phyloP scores from a whole-genome alignment of 1,140 invertebrate genomes.

The Cydia splendana region DNA sequence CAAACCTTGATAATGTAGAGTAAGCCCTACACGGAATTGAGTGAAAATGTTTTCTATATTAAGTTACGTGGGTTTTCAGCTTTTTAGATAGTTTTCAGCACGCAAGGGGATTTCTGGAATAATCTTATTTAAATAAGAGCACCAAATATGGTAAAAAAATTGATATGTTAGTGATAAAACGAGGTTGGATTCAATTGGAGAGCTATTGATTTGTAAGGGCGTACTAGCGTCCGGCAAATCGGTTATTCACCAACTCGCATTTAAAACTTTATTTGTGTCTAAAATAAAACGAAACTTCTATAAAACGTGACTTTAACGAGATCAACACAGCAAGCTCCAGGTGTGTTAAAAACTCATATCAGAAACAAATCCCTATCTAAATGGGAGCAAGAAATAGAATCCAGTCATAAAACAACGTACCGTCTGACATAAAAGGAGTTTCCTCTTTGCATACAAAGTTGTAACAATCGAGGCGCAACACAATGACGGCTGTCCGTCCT shows the following conservation, averaged over 20 bases:
- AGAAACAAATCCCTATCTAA: constrained; percentile 27
- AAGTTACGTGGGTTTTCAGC: neutral
- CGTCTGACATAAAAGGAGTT: constrained; percentile 57
- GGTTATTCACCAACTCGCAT: neutral
- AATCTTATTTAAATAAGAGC: neutral
- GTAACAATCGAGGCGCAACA: constrained; percentile 64
- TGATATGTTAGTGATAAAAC: neutral
- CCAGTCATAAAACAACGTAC: constrained; percentile 41
- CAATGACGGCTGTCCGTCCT: constrained; percentile 65
- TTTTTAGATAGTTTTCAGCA: neutral
- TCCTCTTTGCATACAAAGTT: constrained; percentile 68
- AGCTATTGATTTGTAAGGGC: too few species aligned
- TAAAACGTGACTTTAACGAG: neutral
- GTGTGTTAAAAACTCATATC: neutral
- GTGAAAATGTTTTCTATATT: constrained; percentile 14
- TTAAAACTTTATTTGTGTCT: neutral
- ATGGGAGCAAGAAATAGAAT: constrained; percentile 37
- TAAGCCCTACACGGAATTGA: neutral
- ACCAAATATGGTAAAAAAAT: neutral
- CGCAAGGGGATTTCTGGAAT: neutral
- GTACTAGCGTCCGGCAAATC: too few species aligned
- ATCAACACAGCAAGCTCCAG: neutral
- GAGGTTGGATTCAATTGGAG: neutral
- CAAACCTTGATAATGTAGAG: constrained; percentile 12
- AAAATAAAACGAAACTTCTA: neutral